These are phyloP conservation scores for Calliopsis andreniformis DNA, from an alignment of 1,140 invertebrate genomes.

Conservation along the genomic window DNA sequence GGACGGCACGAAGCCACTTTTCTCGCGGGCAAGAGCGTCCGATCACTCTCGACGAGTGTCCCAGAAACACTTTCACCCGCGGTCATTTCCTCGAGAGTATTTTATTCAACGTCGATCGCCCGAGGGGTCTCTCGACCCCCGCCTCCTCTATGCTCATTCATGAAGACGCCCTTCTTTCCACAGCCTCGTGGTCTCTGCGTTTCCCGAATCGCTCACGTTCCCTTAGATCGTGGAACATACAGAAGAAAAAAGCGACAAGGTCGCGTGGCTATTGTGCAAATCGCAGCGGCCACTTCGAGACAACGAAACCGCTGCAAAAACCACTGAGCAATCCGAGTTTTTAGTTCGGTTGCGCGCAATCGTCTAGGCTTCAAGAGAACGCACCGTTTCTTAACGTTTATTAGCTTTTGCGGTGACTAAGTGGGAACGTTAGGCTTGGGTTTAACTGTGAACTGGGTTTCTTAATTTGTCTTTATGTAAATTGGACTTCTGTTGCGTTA, in stretches of 20 bases:
- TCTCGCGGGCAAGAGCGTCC: conserved; percentile 55
- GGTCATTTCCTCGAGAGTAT: conserved; percentile 66
- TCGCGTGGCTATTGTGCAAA: conserved; percentile 2
- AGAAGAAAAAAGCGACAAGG: conserved; percentile 19
- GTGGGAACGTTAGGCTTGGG: too few relatives aligned
- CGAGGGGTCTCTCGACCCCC: conserved; percentile 52
- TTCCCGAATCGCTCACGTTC: conserved; percentile 9
- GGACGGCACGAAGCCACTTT: conserved; percentile 56
- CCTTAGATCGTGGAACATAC: background rate
- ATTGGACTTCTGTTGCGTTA: too few relatives aligned
- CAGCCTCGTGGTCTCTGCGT: background rate
- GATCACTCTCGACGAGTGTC: conserved; percentile 43
- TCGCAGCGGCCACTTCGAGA: background rate
- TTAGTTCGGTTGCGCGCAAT: background rate
- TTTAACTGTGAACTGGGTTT: too few relatives aligned
- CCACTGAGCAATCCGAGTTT: background rate
- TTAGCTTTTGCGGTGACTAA: too few relatives aligned
- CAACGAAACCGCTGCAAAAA: conserved; percentile 9
- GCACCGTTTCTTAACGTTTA: background rate
- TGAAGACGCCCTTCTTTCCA: conserved; percentile 12
- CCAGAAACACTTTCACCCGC: conserved; percentile 71
- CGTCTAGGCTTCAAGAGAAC: background rate
- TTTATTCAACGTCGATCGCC: conserved; percentile 62
- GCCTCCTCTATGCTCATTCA: conserved; percentile 56
- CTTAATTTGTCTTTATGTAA: too few relatives aligned